Evolutionary conservation across 92 coral and sea anemone species (phyloP), one percentile per base, ranked within the genome.

Genomic region (Parazoanthus atlanticus): DNA sequence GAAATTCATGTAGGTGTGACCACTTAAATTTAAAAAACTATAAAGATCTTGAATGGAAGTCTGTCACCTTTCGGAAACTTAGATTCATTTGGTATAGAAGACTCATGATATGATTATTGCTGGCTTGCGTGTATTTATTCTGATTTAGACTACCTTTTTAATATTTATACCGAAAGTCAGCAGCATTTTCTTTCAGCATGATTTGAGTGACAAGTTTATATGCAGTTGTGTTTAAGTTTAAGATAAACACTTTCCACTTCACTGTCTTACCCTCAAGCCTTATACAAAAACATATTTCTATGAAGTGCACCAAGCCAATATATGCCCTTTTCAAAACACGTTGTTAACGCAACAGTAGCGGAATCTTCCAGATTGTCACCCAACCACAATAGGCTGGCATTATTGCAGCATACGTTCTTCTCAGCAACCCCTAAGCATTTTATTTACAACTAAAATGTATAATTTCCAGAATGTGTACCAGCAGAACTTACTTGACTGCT

Each of bases 191-290:
- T 61, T 0, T 61, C 10, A 13, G 15, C 17, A 61, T 3, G n/a
- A 61, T 23, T 23, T 61, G 69, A 43, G 26, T 75, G 26, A 16
- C 43, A 32, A 7, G 49, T 26, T 19, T 61, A 7, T 75, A 75
- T 15, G 8, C 21, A 33, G 41, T 29, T 5, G 36, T 74, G 78
- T 74, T 74, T 33, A 34, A 74, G n/a, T 21, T 19, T 7, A 36
- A 25, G 16, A 54, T 58, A 30, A 32, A 66, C 84, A 31, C 16
- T 80, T 30, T 34, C 76, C 46, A 32, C 33, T 52, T 15, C 64
- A 21, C 12, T 49, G 52, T 78, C 11, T 25, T 26, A 38, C 61
- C 78, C 79, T 19, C 13, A 84, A 74, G 87, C 78, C 25, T 84
- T 43, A 38, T 25, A 70, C 56, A 40, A 25, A 65, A 67, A 41